These are phyloP conservation scores for Vulpes lagopus DNA, from an alignment of 2,113 vertebrate species.

Conservation along the genomic window DNA sequence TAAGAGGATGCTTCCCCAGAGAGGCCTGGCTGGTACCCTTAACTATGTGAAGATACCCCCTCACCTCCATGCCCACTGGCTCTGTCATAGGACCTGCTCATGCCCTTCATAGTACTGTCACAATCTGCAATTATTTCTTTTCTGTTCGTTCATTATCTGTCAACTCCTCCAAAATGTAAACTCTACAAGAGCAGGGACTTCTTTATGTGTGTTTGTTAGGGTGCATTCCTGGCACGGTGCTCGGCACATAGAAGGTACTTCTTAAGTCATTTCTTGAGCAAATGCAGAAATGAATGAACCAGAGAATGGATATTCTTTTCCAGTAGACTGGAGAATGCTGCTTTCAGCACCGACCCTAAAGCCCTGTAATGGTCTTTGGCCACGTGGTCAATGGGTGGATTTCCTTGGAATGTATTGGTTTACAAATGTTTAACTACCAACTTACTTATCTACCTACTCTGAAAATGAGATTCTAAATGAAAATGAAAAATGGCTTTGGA, in stretches of 20 bases:
- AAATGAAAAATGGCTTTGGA: slow-evolving; percentile 77
- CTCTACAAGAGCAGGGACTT: neutral
- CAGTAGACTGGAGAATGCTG: neutral
- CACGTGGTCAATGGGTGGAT: neutral
- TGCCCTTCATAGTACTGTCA: neutral
- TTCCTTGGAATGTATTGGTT: slow-evolving; percentile 69
- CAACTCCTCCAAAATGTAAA: neutral
- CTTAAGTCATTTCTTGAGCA: neutral
- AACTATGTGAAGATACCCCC: neutral
- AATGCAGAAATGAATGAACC: slow-evolving; percentile 47
- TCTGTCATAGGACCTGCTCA: neutral
- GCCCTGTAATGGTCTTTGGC: neutral
- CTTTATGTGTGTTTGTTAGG: neutral
- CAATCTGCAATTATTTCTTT: neutral
- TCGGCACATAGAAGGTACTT: neutral
- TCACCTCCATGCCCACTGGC: neutral
- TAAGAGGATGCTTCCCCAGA: neutral
- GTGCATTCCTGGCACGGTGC: neutral
- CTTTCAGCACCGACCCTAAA: slow-evolving; percentile 34
- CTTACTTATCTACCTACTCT: slow-evolving; percentile 75
- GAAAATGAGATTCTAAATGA: slow-evolving; percentile 72
- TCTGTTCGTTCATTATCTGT: neutral
- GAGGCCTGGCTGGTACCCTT: neutral
- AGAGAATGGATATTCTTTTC: neutral
- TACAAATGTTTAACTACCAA: slow-evolving; percentile 74